Evolutionary conservation across 2,888 invertebrate species (phyloP), one percentile per base, ranked within the genome.

Genomic region (Hirtodrosophila cameraria): DNA sequence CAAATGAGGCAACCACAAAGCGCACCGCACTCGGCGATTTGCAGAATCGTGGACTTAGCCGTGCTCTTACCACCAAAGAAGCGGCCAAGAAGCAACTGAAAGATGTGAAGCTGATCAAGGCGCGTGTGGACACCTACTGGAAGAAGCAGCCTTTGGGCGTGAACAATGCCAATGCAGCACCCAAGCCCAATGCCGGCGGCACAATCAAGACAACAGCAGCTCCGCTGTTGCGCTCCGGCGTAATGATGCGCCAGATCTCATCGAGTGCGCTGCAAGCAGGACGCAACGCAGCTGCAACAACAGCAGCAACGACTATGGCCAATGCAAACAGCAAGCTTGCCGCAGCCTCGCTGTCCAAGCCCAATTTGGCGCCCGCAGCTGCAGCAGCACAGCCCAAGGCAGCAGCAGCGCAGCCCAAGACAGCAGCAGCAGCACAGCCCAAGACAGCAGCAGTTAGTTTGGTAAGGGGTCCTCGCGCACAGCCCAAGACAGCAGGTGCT

Each of bases 1-100:
- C 83, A 15, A 81, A 80, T 42, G 85, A 80, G 59, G 87, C 66
- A 30, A 70, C 66, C 68, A 74, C 85, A 33, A 90, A 89, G 65
- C 88, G 92, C 66, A 89, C 92, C 15, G 92, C 92, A 11, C 83
- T 92, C 28, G 92, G 92, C 3, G 92, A 93, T 78, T 88, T 92
- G 43, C 92, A 92, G 18, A 92, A 92, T 78, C 91, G 91, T 59
- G 92, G 92, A 11, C 58, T 89, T 3, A 88, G 89, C 4, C 89
- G 87, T 12, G 76, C 71, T 20, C 64, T 78, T 1, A 61, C 75
- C 31, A 67, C 68, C 20, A 88, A 86, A 39, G 88, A 90, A 49
- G 86, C 66, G 6, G 81, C 74, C 0, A 81, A 86, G 41, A 89
- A 89, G 61, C 89, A 90, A 28, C 49, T 86, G 2, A 89, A 87